phyloP scores from a whole-genome alignment of 2,888 invertebrate species.

The Pyralis farinalis region DNA sequence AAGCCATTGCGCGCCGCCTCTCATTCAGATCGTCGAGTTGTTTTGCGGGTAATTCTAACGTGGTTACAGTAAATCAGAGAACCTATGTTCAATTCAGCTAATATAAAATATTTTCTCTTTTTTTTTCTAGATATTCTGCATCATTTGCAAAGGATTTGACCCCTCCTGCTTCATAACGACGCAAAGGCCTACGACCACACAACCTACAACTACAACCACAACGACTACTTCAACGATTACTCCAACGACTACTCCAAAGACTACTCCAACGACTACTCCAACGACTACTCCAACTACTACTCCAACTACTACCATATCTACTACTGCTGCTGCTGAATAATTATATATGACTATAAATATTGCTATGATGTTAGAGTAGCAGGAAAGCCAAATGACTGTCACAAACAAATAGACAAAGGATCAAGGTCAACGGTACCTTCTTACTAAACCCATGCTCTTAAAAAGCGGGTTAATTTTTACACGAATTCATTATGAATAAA shows the following conservation, averaged over 20 bases:
- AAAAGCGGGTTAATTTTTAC: too few relatives aligned
- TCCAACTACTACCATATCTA: constrained; percentile 10
- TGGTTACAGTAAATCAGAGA: too few relatives aligned
- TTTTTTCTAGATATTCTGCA: constrained; percentile 29
- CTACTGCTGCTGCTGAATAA: constrained; percentile 3
- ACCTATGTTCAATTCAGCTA: too few relatives aligned
- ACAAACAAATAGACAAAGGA: too few relatives aligned
- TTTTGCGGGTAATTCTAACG: too few relatives aligned
- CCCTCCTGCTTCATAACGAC: constrained; percentile 25
- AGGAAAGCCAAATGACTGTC: too few relatives aligned
- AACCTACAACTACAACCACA: constrained; percentile 15
- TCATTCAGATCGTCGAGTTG: too few relatives aligned
- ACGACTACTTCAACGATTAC: constrained; percentile 11
- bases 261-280: constrained; percentile 14
- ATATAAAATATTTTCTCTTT: background rate
- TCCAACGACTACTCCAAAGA: constrained; percentile 11
- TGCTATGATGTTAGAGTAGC: too few relatives aligned
- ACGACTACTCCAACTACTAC: constrained; percentile 14
- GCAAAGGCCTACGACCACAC: constrained; percentile 15
- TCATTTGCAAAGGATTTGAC: constrained; percentile 43
- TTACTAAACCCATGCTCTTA: too few relatives aligned
- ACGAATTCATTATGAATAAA: too few relatives aligned
- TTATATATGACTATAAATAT: background rate
- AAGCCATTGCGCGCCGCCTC: too few relatives aligned
- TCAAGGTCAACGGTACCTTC: too few relatives aligned